phyloP scores from a whole-genome alignment of 2,797 vertebrate species.

The Chelon labrosus region DNA sequence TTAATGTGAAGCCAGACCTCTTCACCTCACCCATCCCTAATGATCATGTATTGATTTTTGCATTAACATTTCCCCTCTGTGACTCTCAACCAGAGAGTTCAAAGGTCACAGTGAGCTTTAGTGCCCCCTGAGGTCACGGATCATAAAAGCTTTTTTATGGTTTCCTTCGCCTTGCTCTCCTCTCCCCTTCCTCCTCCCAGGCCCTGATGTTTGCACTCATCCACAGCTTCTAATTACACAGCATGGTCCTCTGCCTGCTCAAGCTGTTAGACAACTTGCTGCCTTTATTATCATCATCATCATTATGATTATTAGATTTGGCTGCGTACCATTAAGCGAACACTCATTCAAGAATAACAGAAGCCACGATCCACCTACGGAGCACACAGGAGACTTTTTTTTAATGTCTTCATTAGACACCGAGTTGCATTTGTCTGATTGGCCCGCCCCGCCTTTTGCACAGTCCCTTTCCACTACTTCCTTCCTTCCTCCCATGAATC shows the following conservation, averaged over 20 bases:
- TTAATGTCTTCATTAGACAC: conserved; percentile 10
- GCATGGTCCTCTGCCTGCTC: conserved; percentile 16
- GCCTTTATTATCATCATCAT: conserved; percentile 39
- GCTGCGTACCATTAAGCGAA: conserved; percentile 17
- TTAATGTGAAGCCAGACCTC: not conserved
- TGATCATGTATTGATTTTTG: conserved; percentile 29
- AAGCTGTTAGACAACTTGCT: conserved; percentile 32
- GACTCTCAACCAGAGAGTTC: conserved; percentile 32
- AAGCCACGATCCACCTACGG: conserved; percentile 4
- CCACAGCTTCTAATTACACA: conserved; percentile 54
- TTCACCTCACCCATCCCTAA: conserved; percentile 5
- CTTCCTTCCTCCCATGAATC: conserved; percentile 26
- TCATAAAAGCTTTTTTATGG: not conserved
- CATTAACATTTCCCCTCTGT: conserved; percentile 15
- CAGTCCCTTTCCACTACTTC: conserved; percentile 17
- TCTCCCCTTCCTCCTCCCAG: conserved; percentile 2
- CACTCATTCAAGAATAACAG: not conserved
- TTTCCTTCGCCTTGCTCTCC: not conserved
- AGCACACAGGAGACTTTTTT: conserved; percentile 13
- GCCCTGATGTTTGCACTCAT: conserved; percentile 53
- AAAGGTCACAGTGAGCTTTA: conserved; percentile 46
- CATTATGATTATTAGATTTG: conserved; percentile 39
- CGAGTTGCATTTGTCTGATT: conserved; percentile 19
- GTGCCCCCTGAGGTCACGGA: conserved; percentile 10
- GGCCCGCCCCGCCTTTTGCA: conserved; percentile 11